Percentiles rank a stretch among this genome's conserved stretches.
Evolutionary conservation across 37 sponge, comb jelly and placozoan species (phyloP).

Genomic region (Geodia barretti): DNA sequence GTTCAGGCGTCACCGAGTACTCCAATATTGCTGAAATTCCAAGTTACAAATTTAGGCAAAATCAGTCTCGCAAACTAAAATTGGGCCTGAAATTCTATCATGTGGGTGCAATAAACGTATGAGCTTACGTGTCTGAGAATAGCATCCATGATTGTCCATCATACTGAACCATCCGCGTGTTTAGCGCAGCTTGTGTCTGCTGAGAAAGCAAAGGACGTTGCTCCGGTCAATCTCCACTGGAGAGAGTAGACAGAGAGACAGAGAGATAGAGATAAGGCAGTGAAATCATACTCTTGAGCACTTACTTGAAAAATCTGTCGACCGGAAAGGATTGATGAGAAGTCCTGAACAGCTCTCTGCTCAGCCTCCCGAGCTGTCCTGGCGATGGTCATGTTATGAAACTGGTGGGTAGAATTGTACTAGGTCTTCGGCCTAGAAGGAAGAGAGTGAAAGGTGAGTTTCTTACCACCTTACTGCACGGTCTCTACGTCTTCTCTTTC

Average conservation of each 20-base stretch:
- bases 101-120: neutral
- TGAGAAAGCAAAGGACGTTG: conserved; percentile 70
- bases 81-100: too few relatives aligned
- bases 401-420: conserved; percentile 42
- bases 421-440: too few relatives aligned
- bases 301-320: conserved; percentile 83
- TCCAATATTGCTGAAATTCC: conserved; percentile 59
- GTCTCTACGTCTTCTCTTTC: too few relatives aligned
- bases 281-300: neutral
- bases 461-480: too few relatives aligned
- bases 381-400: conserved; percentile 21
- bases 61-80: too few relatives aligned
- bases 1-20: conserved; percentile 75
- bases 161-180: conserved; percentile 83
- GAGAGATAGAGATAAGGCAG: neutral
- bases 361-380: conserved; percentile 80
- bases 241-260: conserved; percentile 1
- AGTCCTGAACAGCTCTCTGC: conserved; percentile 66
- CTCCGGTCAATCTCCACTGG: conserved; percentile 87
- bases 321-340: conserved; percentile 69
- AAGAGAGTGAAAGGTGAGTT: too few relatives aligned
- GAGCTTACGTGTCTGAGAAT: conserved; percentile 78
- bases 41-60: neutral
- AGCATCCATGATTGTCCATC: conserved; percentile 70
- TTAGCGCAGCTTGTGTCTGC: conserved; percentile 62